A percentile compares a stretch with the other conserved stretches of the same genome.
phyloP scores from a whole-genome alignment of 2,797 vertebrate genomes.

The Pogoniulus pusillus region DNA sequence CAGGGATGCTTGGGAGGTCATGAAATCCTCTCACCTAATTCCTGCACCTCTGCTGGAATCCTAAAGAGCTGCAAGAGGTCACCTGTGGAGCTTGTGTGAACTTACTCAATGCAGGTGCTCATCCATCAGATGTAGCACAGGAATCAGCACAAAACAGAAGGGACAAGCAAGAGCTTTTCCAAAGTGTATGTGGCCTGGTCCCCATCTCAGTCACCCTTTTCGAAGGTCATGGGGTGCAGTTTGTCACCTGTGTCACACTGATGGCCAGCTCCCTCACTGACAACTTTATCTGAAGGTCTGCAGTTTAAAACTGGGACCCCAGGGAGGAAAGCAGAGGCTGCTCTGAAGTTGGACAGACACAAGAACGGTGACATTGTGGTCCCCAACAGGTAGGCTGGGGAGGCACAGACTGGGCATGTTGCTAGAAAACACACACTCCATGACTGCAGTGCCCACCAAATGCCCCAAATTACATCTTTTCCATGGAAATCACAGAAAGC shows the following conservation, averaged over 20 bases:
- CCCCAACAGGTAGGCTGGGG: fast-evolving
- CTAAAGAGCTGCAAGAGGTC: neutral
- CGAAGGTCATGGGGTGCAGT: neutral
- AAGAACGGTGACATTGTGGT: neutral
- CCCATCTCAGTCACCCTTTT: neutral
- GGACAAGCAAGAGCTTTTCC: neutral
- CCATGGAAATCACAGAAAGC: neutral
- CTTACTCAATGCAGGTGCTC: neutral
- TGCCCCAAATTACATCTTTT: neutral
- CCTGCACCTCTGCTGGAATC: neutral
- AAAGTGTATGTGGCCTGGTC: neutral
- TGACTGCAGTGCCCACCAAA: neutral
- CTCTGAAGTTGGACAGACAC: neutral
- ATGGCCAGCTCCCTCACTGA: neutral
- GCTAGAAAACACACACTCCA: neutral
- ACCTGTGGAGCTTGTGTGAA: neutral
- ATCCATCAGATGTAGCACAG: neutral
- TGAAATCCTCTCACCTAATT: neutral
- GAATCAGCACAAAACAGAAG: neutral
- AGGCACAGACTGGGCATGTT: neutral
- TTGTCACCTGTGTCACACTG: neutral
- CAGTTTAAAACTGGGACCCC: neutral
- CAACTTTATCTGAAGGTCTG: neutral
- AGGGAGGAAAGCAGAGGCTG: neutral
- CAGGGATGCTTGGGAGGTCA: neutral